Evolutionary conservation across 2,888 invertebrate species (phyloP).

Genomic region (Lissocephala sabroskyi): DNA sequence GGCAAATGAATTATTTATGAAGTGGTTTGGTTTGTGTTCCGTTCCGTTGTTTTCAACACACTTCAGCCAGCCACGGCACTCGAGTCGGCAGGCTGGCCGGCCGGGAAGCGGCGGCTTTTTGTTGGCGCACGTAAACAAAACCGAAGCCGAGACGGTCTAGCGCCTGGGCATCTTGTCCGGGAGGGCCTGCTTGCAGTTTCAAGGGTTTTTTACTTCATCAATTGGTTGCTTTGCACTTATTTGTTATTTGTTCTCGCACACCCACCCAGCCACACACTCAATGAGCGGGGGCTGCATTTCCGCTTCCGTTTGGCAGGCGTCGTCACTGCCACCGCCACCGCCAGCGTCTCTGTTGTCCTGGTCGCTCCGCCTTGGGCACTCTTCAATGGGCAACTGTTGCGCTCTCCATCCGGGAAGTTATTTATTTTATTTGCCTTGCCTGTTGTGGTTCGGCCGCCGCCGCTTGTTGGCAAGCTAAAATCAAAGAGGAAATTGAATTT

Average conservation of each 20-base stretch:
- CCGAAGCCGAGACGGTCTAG: too few relatives aligned
- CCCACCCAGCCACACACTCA: slow-evolving; percentile 16
- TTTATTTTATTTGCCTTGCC: slow-evolving; percentile 51
- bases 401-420: slow-evolving; percentile 51
- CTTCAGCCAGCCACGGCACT: slow-evolving; percentile 13
- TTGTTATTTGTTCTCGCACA: slow-evolving; percentile 58
- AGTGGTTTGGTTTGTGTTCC: slow-evolving; percentile 58
- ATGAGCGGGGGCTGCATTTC: slow-evolving; percentile 41
- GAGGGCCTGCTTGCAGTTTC: too few relatives aligned
- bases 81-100: too few relatives aligned
- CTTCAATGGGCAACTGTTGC: slow-evolving; percentile 53
- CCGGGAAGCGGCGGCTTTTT: slow-evolving; percentile 5
- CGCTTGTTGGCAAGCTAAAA: slow-evolving; percentile 60
- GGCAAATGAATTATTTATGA: slow-evolving; percentile 72
- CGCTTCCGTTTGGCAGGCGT: slow-evolving; percentile 43
- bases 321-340: neutral
- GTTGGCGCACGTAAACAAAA: slow-evolving; percentile 2
- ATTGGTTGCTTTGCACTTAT: slow-evolving; percentile 64
- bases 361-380: slow-evolving; percentile 4
- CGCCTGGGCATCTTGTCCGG: too few relatives aligned
- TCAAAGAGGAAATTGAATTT: slow-evolving; percentile 65
- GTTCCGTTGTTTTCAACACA: slow-evolving; percentile 30
- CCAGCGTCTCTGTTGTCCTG: neutral
- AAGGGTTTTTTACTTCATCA: slow-evolving; percentile 60
- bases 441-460: slow-evolving; percentile 25